These are phyloP conservation scores for Heteromormyrus szaboi DNA, from an alignment of 2,797 vertebrate genomes.

Conservation along the genomic window DNA sequence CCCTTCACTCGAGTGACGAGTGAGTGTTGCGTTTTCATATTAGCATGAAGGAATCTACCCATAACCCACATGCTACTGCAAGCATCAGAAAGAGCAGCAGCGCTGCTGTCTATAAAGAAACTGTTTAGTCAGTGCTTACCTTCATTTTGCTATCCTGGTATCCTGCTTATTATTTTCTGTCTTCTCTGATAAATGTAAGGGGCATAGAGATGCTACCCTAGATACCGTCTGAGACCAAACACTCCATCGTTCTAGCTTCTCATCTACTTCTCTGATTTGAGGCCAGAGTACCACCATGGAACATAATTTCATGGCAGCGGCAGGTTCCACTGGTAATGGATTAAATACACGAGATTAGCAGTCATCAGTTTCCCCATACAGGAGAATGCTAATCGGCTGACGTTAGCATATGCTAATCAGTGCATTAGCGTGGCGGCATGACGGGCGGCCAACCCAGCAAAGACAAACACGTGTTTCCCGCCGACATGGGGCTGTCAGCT, in stretches of 20 bases:
- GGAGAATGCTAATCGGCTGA: not conserved
- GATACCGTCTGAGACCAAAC: not conserved
- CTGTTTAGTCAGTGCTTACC: not conserved
- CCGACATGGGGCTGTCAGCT: not conserved
- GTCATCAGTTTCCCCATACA: not conserved
- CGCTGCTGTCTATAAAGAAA: not conserved
- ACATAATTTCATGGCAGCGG: not conserved
- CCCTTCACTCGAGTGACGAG: not conserved
- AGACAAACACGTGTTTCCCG: not conserved
- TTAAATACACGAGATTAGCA: not conserved
- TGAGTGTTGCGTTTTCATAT: not conserved
- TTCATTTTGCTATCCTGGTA: not conserved
- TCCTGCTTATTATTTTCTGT: not conserved
- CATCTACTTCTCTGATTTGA: not conserved
- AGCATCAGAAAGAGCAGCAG: not conserved
- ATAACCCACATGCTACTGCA: not conserved
- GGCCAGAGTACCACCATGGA: not conserved
- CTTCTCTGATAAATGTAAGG: not conserved
- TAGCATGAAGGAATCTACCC: not conserved
- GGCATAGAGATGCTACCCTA: not conserved
- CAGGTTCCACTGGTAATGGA: not conserved
- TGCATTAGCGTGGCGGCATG: not conserved
- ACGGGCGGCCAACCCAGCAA: not conserved
- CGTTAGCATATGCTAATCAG: not conserved
- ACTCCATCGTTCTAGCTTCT: not conserved